A percentile compares a stretch with the other conserved stretches of the same genome.
Conservation (phyloP, 2,888 invertebrate genomes). For the Cistogaster globosa region DNA sequence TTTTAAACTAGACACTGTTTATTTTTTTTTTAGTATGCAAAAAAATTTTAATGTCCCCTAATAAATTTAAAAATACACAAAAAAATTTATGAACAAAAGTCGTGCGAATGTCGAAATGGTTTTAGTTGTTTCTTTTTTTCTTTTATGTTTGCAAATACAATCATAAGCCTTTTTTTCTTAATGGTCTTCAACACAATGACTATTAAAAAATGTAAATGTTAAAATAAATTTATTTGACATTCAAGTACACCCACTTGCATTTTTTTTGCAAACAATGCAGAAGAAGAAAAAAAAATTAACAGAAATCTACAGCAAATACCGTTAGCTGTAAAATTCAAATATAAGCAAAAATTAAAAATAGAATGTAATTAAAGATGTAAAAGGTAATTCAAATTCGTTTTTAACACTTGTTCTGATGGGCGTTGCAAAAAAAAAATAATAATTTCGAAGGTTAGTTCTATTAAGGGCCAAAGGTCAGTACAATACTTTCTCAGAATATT, state of each 20-base stretch:
- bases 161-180: conserved; percentile 8
- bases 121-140: conserved; percentile 16
- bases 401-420: conserved; percentile 9
- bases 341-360: conserved; percentile 1
- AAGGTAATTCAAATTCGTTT: conserved; percentile 4
- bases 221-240: conserved; percentile 56
- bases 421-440: not conserved
- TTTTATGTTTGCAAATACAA: conserved; percentile 1
- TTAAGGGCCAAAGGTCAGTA: no score
- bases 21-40: no score
- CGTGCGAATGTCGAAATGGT: conserved; percentile 64
- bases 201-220: conserved; percentile 44
- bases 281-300: not conserved
- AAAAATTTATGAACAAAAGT: conserved; percentile 46
- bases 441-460: not conserved
- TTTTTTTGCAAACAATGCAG: not conserved
- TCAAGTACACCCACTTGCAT: conserved; percentile 69
- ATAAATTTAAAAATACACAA: conserved; percentile 44
- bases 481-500: no score
- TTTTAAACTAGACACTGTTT: no score
- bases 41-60: conserved; percentile 23
- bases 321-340: conserved; percentile 44
- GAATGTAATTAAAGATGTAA: conserved; percentile 2
- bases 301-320: conserved; percentile 40
- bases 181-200: conserved; percentile 43